Percentiles rank a stretch among this genome's conserved stretches.
Conservation (phyloP, 2,797 vertebrate genomes). For the Poliocrania exsul region DNA sequence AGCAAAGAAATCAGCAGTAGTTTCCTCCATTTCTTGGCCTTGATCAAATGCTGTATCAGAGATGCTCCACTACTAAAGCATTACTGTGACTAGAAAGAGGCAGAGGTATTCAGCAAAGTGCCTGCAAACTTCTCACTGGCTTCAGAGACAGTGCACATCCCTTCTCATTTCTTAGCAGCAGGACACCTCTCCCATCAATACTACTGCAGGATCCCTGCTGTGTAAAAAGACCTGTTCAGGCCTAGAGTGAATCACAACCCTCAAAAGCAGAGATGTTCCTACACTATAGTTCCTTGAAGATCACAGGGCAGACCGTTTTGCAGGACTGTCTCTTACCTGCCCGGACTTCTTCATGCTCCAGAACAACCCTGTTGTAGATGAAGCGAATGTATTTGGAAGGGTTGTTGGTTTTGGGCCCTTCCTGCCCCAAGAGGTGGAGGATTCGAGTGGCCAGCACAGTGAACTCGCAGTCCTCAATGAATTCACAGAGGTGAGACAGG, state of each 20-base stretch:
- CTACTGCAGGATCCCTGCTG: not conserved
- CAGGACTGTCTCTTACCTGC: slow-evolving; percentile 71
- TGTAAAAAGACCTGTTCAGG: not conserved
- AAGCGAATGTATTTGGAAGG: slow-evolving; percentile 86
- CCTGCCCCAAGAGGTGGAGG: slow-evolving; percentile 82
- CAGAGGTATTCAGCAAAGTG: not conserved
- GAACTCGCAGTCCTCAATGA: slow-evolving; percentile 85
- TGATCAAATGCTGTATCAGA: not conserved
- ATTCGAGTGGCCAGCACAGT: slow-evolving; percentile 84
- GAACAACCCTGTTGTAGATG: slow-evolving; percentile 84
- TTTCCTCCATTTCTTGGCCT: not conserved
- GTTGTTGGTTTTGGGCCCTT: slow-evolving; percentile 81
- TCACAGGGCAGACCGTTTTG: not conserved
- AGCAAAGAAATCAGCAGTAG: not conserved
- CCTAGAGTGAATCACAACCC: not conserved
- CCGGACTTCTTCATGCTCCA: slow-evolving; percentile 84
- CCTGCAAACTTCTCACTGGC: not conserved
- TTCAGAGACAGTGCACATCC: not conserved
- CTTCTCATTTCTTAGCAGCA: not conserved
- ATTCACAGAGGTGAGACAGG: slow-evolving; percentile 82
- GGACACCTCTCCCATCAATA: not conserved
- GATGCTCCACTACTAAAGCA: not conserved
- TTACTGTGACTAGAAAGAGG: not conserved
- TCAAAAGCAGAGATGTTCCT: not conserved
- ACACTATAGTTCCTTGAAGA: not conserved